Conservation (phyloP, 1,140 invertebrate species). For the Caenorhabditis briggsae region DNA sequence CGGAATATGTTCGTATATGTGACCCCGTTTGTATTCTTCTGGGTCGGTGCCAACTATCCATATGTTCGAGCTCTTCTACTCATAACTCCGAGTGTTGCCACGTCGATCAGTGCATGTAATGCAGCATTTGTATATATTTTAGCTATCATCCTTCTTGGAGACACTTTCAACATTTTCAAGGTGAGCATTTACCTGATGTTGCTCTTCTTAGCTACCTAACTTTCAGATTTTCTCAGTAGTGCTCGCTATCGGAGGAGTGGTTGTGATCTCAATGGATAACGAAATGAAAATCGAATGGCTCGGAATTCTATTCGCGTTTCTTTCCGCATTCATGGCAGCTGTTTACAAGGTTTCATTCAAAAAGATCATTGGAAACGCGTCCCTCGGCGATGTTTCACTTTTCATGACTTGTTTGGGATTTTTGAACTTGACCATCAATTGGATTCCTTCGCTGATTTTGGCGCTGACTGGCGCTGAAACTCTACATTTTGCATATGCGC, state of each 20-base stretch:
- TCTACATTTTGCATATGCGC: constrained; percentile 72
- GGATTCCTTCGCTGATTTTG: constrained; percentile 69
- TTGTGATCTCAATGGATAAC: constrained; percentile 73
- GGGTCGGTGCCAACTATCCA: constrained; percentile 74
- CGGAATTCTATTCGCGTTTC: constrained; percentile 68
- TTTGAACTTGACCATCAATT: constrained; percentile 71
- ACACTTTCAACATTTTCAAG: constrained; percentile 48
- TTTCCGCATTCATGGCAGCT: constrained; percentile 72
- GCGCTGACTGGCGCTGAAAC: constrained; percentile 69
- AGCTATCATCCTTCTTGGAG: constrained; percentile 64
- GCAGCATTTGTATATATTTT: constrained; percentile 75
- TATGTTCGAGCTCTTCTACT: constrained; percentile 70
- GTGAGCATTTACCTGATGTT: not conserved
- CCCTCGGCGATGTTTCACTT: constrained; percentile 76
- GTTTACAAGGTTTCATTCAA: constrained; percentile 74
- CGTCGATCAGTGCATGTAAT: constrained; percentile 72
- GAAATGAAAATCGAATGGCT: constrained; percentile 67
- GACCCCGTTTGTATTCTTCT: constrained; percentile 72
- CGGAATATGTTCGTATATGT: constrained; percentile 66
- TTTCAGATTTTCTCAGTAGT: constrained; percentile 69
- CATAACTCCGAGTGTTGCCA: constrained; percentile 72
- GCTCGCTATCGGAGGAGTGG: constrained; percentile 72
- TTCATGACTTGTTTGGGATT: constrained; percentile 76
- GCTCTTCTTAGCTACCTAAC: not conserved
- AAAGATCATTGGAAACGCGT: constrained; percentile 69